These are phyloP conservation scores for Fulmarus glacialis DNA, from an alignment of 2,113 vertebrate species.

Conservation along the genomic window DNA sequence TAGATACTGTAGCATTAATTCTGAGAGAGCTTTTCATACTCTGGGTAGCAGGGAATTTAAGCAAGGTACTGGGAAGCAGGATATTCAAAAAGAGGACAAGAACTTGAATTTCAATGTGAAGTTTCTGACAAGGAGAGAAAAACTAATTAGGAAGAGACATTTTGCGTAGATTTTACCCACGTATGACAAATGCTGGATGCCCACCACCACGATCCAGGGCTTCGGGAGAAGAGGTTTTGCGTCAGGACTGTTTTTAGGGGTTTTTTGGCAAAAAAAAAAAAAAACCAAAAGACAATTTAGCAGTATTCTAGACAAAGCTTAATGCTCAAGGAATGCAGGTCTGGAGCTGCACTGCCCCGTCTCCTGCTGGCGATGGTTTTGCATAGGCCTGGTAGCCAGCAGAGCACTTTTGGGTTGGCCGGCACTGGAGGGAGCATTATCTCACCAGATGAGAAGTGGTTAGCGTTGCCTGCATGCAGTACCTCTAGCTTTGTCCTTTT, in stretches of 20 bases:
- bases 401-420: neutral
- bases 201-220: neutral
- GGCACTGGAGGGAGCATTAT: neutral
- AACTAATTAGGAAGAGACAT: neutral
- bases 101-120: neutral
- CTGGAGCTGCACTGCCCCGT: neutral
- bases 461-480: neutral
- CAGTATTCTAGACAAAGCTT: neutral
- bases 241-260: neutral
- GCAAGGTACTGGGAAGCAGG: neutral
- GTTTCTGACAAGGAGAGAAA: neutral
- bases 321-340: neutral
- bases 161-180: neutral
- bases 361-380: neutral
- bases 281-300: neutral
- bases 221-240: neutral
- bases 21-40: neutral
- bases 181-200: rapidly evolving
- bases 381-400: neutral
- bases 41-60: neutral
- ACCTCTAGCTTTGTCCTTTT: neutral
- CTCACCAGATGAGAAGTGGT: neutral
- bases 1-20: neutral
- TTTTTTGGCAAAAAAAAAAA: neutral
- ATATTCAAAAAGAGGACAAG: neutral